Base-by-base conservation (phyloP, 23 tunicate species). In the Styela clava region DNA sequence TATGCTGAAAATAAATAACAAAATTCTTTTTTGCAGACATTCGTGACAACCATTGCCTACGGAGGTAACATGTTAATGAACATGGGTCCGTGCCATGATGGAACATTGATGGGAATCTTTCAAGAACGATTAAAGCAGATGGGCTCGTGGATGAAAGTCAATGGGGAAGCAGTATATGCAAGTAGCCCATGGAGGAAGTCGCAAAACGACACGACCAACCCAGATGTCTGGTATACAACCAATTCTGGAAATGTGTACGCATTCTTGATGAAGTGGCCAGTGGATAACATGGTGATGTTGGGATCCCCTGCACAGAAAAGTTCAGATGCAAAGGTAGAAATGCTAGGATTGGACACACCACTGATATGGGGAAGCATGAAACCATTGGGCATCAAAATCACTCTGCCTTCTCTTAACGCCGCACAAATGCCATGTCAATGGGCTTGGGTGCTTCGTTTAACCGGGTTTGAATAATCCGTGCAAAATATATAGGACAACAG, bases 201-300 rank as follows among this genome's bases (percentile, higher is more conserved):
- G 24, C 86, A 83, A 32, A 83, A 83, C 36, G 86, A 83, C 69
- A 83, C 81, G 9, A 24, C 52, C 24, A 62, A 78, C 21, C 69
- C 69, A 18, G 37, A 52, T 0, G 61, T 83, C 24, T 83, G 81
- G 81, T 83, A 83, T 67, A 79, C 88, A 2, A 78, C 64, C 12
- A 84, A 93, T 24, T 67, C 65, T 24, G 63, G 69, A 3, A 27
- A 68, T 28, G 93, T 88, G 2, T 93, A 93, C 37, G 98, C 88
- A 3, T 87, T 93, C 52, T 78, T 93, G 61, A 36, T 93, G 22
- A 25, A 78, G 24, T 93, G 98, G 98, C 98, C 98, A 0, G 64
- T 24, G 22, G 72, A 93, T 33, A 93, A 93, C 33, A 30, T 84
- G 26, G 68, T 93, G 9, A 24, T n/a, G 31, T 63, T 93, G 5